A percentile compares a stretch with the other conserved stretches of the same genome.
phyloP scores from a whole-genome alignment of 2,797 vertebrate species.

The Gymnothorax reevesii region DNA sequence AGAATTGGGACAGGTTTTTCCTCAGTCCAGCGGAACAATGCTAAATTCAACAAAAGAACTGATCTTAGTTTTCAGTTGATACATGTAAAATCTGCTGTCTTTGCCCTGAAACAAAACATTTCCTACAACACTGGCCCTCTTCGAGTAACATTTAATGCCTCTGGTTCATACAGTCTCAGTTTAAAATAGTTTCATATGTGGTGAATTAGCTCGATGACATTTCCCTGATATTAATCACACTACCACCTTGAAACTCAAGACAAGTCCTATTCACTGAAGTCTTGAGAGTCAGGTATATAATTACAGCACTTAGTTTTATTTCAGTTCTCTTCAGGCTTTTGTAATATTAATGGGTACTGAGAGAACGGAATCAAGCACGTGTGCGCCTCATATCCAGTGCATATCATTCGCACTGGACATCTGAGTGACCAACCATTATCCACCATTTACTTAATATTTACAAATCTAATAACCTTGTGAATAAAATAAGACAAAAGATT shows the following conservation, averaged over 20 bases:
- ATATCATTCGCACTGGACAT: constrained; percentile 4
- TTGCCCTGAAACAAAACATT: no score
- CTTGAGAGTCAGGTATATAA: not conserved
- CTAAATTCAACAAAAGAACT: no score
- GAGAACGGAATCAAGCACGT: not conserved
- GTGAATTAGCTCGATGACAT: not conserved
- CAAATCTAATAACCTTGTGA: not conserved
- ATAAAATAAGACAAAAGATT: constrained; percentile 24
- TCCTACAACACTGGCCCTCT: not conserved
- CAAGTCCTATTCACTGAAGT: not conserved
- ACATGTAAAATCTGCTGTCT: no score
- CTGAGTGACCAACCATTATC: constrained; percentile 16
- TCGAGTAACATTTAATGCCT: not conserved
- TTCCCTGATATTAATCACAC: not conserved
- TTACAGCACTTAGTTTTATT: not conserved
- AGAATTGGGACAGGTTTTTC: not conserved
- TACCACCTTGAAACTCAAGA: not conserved
- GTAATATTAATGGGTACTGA: not conserved
- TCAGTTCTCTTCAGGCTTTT: not conserved
- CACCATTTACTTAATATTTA: constrained; percentile 3
- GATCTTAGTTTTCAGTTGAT: no score
- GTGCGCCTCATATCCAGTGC: constrained; percentile 1
- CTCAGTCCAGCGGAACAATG: no score
- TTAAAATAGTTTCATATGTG: not conserved
- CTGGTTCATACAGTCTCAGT: not conserved